Base-by-base conservation (phyloP, 2,113 vertebrate species). In the Myotis yumanensis region DNA sequence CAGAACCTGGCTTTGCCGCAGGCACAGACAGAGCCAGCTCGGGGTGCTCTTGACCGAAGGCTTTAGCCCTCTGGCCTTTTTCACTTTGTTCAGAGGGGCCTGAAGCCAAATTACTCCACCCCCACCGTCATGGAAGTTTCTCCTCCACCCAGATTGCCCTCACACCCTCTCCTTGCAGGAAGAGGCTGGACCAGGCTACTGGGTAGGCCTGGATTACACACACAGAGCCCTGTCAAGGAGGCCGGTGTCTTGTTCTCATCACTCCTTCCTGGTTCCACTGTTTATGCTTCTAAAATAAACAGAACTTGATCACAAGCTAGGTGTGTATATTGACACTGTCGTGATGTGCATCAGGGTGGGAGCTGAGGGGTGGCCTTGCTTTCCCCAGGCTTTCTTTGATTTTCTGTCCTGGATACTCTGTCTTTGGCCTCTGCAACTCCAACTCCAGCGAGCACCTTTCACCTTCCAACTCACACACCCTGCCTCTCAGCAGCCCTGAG, bases 201-300 rank as follows among this genome's bases (percentile, higher is more conserved):
- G 96, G 95, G 89, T 90, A 37, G 0, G 80, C 90, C 94, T 93
- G 48, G 46, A 15, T 76, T 46, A 43, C 59, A 52, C 11, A 40
- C 48, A 18, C 4, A 51, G 77, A 59, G 71, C 76, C 76, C 76
- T 89, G 73, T 84, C 86, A 7, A 6, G 40, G 66, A 83, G 37
- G 30, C 84, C 77, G 66, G 72, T 28, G 87, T 71, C 96, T 94
- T 77, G 2, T 92, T 73, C 86, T 72, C 62, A 17, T 93, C 79
- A 51, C 51, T 82, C 93, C 69, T 93, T 84, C 57, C 85, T 72
- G 35, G 32, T 92, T 86, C 79, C 28, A 18, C 80, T 94, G 90
- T 96, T 97, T 88, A 87, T 97, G 68, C 93, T 96, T 92, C 72
- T 94, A 71, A 94, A 97, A 97, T 97, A 97, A 97, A 97, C 84